These are phyloP conservation scores for Heliconius hortense DNA, from an alignment of 2,888 invertebrate genomes.

Conservation along the genomic window DNA sequence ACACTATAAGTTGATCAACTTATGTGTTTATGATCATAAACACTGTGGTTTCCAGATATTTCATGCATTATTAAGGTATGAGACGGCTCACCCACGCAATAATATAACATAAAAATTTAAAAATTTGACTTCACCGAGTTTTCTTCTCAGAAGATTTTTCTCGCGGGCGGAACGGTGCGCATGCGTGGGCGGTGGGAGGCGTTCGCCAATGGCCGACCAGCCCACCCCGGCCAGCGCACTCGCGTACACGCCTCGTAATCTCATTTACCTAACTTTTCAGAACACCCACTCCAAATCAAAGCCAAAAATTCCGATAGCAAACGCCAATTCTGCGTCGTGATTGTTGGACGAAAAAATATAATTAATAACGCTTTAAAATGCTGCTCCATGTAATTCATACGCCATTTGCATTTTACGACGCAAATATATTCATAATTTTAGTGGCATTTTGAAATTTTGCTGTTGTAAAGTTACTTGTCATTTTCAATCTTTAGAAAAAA, in stretches of 20 bases:
- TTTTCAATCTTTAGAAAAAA: conserved; percentile 32
- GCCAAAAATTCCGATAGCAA: conserved; percentile 40
- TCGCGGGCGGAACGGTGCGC: conserved; percentile 58
- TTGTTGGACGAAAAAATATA: conserved; percentile 27
- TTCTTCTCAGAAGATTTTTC: conserved; percentile 72
- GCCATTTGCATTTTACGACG: conserved; percentile 26
- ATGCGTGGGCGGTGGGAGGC: conserved; percentile 82
- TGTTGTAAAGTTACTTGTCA: conserved; percentile 21
- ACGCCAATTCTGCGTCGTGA: conserved; percentile 35
- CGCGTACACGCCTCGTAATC: conserved; percentile 55
- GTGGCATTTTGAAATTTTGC: conserved; percentile 14
- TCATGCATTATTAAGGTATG: conserved; percentile 50
- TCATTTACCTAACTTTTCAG: conserved; percentile 48
- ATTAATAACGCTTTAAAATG: conserved; percentile 14
- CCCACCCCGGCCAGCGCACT: conserved; percentile 69
- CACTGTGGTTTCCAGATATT: conserved; percentile 50
- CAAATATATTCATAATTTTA: conserved; percentile 20
- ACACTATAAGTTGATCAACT: neutral
- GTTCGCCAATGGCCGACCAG: conserved; percentile 76
- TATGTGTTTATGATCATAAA: conserved; percentile 38
- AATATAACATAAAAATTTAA: conserved; percentile 62
- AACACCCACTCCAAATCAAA: conserved; percentile 46
- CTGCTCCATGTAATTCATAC: conserved; percentile 7
- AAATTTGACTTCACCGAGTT: conserved; percentile 55
- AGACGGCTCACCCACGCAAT: conserved; percentile 60